Conservation (phyloP, 2,888 invertebrate genomes). For the Timema podura region DNA sequence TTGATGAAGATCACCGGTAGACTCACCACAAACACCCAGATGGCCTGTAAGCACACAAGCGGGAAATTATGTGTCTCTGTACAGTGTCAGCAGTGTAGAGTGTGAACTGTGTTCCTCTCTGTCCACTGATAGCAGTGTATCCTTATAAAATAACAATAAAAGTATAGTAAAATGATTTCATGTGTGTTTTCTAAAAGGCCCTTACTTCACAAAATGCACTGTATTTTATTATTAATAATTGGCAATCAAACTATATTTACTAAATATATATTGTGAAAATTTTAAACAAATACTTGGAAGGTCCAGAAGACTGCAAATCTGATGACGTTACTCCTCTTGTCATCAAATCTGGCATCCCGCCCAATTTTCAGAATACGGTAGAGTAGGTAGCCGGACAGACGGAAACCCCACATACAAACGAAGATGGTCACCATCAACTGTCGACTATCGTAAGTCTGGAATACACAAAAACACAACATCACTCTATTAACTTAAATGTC, state of each 20-base stretch:
- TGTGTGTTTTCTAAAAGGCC: neutral
- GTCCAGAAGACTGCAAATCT: conserved; percentile 92
- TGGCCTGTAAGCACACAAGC: conserved; percentile 56
- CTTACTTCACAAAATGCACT: too few species aligned
- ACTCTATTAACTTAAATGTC: conserved; percentile 8
- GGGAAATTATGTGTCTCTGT: neutral
- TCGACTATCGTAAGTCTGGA: conserved; percentile 75
- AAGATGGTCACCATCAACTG: conserved; percentile 88
- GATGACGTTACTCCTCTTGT: conserved; percentile 78
- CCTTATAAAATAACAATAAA: neutral
- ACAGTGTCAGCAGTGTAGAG: neutral
- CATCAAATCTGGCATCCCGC: conserved; percentile 86
- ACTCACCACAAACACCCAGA: conserved; percentile 91
- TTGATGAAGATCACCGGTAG: conserved; percentile 88
- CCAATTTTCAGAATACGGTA: conserved; percentile 88
- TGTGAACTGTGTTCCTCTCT: too few species aligned
- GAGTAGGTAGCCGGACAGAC: conserved; percentile 83
- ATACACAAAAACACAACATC: conserved; percentile 25
- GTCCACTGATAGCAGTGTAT: neutral
- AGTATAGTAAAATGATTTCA: neutral
- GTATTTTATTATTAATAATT: too few species aligned
- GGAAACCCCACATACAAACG: conserved; percentile 81
- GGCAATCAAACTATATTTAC: neutral
- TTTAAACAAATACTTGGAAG: conserved; percentile 64
- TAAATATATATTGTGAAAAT: neutral